Conservation (phyloP, 2,888 invertebrate species). For the Plebejus anna region DNA sequence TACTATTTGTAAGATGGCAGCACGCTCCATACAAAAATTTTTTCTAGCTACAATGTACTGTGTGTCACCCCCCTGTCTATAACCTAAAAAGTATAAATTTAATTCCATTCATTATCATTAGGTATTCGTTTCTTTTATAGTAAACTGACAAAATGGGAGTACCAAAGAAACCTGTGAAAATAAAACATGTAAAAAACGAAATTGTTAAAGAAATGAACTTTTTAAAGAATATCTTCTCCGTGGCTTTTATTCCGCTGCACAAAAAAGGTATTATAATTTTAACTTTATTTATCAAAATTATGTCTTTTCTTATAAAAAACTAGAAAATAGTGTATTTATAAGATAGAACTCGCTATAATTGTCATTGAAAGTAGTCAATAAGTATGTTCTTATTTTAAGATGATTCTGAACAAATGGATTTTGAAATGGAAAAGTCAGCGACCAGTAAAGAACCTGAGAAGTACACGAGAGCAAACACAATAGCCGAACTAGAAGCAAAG, state of each 20-base stretch:
- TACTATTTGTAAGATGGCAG: too few species aligned
- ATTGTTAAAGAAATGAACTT: conserved; percentile 79
- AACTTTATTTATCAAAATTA: neutral
- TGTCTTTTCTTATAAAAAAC: too few species aligned
- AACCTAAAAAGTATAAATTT: neutral
- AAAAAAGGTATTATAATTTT: conserved; percentile 55
- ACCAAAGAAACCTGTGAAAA: conserved; percentile 41
- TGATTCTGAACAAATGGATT: conserved; percentile 51
- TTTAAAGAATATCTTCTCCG: conserved; percentile 79
- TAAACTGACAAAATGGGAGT: conserved; percentile 35
- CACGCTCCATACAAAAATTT: too few species aligned
- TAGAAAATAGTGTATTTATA: neutral
- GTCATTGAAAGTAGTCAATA: neutral
- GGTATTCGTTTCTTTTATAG: neutral
- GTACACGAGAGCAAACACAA: conserved; percentile 76
- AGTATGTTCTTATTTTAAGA: conserved; percentile 43
- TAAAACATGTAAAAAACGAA: conserved; percentile 60
- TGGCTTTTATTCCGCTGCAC: conserved; percentile 73
- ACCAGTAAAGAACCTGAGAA: conserved; percentile 49
- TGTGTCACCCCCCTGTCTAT: neutral
- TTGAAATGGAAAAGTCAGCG: conserved; percentile 60
- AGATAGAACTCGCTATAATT: neutral
- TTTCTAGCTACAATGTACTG: too few species aligned
- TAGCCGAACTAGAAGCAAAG: conserved; percentile 83
- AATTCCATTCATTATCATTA: neutral